A percentile compares a stretch with the other conserved stretches of the same genome.
These are phyloP conservation scores for Hyperoplus immaculatus DNA, from an alignment of 2,797 vertebrate genomes.

Conservation along the genomic window DNA sequence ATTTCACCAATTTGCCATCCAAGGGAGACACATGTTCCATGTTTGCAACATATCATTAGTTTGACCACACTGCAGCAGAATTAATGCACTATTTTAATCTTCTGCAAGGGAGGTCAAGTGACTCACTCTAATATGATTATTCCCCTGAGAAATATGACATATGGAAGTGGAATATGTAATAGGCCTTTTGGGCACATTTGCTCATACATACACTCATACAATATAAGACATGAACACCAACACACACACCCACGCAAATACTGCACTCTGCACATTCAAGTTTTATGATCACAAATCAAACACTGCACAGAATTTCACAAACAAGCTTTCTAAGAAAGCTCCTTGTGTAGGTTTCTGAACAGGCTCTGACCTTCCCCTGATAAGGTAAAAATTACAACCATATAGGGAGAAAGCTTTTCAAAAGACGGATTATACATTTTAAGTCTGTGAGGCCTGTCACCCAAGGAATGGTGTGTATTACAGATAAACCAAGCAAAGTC, in stretches of 20 bases:
- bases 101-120: constrained; percentile 70
- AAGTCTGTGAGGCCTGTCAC: constrained; percentile 27
- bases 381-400: constrained; percentile 23
- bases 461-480: constrained; percentile 23
- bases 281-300: constrained; percentile 29
- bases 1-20: constrained; percentile 20
- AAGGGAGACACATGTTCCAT: constrained; percentile 42
- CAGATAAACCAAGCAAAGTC: constrained; percentile 29
- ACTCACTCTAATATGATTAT: constrained; percentile 73
- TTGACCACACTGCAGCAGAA: constrained; percentile 41
- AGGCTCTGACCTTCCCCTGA: constrained; percentile 33
- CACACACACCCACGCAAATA: constrained; percentile 38
- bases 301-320: constrained; percentile 16
- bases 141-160: constrained; percentile 62
- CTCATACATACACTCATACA: constrained; percentile 46
- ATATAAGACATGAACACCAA: constrained; percentile 54
- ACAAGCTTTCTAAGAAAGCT: constrained; percentile 35
- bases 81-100: constrained; percentile 74
- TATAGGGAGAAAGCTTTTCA: constrained; percentile 24
- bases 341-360: constrained; percentile 20
- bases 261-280: constrained; percentile 18
- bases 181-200: constrained; percentile 55
- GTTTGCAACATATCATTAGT: constrained; percentile 42
- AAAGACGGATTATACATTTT: constrained; percentile 25
- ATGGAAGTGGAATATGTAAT: constrained; percentile 67